Evolutionary conservation across 2,797 vertebrate species (phyloP).

Genomic region (Phrynocephalus guinanensis): DNA sequence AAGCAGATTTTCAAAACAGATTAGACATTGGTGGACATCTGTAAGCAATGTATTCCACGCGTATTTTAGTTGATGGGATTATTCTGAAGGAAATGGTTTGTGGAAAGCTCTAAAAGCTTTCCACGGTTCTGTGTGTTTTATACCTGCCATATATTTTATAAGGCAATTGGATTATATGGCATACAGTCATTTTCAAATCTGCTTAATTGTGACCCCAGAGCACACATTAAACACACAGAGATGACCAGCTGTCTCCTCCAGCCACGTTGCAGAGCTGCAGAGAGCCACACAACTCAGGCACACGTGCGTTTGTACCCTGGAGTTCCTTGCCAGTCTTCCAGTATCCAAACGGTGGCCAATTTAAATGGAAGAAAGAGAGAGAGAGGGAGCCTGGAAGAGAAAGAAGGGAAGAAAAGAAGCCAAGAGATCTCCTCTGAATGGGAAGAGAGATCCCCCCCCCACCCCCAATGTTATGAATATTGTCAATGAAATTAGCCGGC

Average conservation of each 20-base stretch:
- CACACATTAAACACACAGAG: slow-evolving; percentile 12
- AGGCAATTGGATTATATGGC: slow-evolving; percentile 23
- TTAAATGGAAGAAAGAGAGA: neutral
- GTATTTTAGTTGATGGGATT: neutral
- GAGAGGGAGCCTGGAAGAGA: neutral
- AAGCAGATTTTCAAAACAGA: neutral
- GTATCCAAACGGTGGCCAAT: neutral
- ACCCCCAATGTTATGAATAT: slow-evolving; percentile 70
- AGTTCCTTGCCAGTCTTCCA: neutral
- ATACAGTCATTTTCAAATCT: neutral
- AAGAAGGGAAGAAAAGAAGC: slow-evolving; percentile 49
- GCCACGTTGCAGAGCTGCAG: slow-evolving; percentile 4
- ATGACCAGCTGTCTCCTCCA: neutral
- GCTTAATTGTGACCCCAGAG: neutral
- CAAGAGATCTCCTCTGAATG: slow-evolving; percentile 52
- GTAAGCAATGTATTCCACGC: neutral
- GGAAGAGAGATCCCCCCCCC: slow-evolving; percentile 51
- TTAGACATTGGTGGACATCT: neutral
- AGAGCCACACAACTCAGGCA: neutral
- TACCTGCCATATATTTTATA: slow-evolving; percentile 58
- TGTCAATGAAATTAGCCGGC: slow-evolving; percentile 75
- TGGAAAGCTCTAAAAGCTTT: slow-evolving; percentile 63
- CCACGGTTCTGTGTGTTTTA: slow-evolving; percentile 63
- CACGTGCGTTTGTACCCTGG: neutral
- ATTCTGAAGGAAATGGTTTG: neutral